Base-by-base conservation (phyloP, 2,113 vertebrate genomes). In the Sinocyclocheilus anshuiensis region DNA sequence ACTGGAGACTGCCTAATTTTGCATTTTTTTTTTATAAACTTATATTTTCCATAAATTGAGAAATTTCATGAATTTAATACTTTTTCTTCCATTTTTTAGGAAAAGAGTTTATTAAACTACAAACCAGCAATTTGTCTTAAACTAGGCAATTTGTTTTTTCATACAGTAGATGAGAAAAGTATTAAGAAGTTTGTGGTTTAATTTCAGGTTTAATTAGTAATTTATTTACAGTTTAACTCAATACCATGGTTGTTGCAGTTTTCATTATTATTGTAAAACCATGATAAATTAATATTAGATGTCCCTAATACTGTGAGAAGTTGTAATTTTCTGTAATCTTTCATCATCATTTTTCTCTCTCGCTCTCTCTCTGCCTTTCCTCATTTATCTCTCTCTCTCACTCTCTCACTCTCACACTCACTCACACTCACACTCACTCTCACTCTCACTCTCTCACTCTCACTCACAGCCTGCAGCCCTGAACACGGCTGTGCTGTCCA, bases 401-500 rank as follows among this genome's bases (percentile, higher is more conserved):
- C 9, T 2, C 45, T 2, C 45, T 11, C 42, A 9, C 33, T 6
- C 36, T 6, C 36, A 36, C 36, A 36, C 36, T 6, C 69, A 22
- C 18, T 8, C 55, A 20, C 42, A 18, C 24, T 15, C 75, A 8
- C 42, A 3, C 13, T 1, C 89, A 97, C 42, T 10, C 42, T 59
- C 71, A 11, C 22, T 1, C 13, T 1, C 89, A 97, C 42, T 10
- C 42, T 59, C 71, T 4, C 22, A 36, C 45, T 13, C 24, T 24
- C 75, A 16, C 13, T 6, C 15, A 7, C 89, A 97, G 95, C 77
- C 90, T n/a, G 92, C 92, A 86, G 48, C 72, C 16, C 42, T 96
- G 79, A 92, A 88, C 36, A 87, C 95, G 11, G 48, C 90, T 36
- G 18, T 97, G 90, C 90, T 95, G 88, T 94, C 90, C 87, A 84